A percentile compares a stretch with the other conserved stretches of the same genome.
Conservation (phyloP, 2,113 vertebrate genomes). For the Condylura cristata region DNA sequence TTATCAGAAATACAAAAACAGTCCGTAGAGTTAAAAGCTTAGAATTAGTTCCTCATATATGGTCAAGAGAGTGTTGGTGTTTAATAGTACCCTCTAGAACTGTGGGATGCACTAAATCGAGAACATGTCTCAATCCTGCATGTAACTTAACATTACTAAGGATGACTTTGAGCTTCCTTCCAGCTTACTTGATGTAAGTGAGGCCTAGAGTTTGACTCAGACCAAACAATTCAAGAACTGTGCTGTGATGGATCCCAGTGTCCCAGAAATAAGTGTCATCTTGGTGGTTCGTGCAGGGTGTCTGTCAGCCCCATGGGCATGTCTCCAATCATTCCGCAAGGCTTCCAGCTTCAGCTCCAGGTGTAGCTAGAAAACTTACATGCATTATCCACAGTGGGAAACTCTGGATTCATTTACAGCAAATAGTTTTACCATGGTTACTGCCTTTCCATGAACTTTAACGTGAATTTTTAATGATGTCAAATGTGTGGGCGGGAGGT, state of each 20-base stretch:
- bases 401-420: background rate
- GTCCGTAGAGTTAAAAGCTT: background rate
- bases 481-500: no score
- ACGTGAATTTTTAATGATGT: no score
- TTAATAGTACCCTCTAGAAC: background rate
- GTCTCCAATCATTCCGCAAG: background rate
- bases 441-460: no score
- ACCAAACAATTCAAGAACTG: background rate
- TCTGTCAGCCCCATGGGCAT: background rate
- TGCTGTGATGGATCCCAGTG: background rate
- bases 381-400: conserved; percentile 39
- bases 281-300: background rate
- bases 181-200: background rate
- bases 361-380: background rate
- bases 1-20: background rate
- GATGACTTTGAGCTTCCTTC: conserved; percentile 8
- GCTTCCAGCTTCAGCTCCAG: background rate
- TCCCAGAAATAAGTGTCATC: background rate
- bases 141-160: background rate
- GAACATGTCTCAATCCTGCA: background rate
- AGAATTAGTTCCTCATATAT: background rate
- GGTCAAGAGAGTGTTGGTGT: background rate
- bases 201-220: background rate
- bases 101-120: background rate
- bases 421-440: background rate